These are phyloP conservation scores for Fregata magnificens DNA, from an alignment of 2,113 vertebrate genomes.

Conservation along the genomic window DNA sequence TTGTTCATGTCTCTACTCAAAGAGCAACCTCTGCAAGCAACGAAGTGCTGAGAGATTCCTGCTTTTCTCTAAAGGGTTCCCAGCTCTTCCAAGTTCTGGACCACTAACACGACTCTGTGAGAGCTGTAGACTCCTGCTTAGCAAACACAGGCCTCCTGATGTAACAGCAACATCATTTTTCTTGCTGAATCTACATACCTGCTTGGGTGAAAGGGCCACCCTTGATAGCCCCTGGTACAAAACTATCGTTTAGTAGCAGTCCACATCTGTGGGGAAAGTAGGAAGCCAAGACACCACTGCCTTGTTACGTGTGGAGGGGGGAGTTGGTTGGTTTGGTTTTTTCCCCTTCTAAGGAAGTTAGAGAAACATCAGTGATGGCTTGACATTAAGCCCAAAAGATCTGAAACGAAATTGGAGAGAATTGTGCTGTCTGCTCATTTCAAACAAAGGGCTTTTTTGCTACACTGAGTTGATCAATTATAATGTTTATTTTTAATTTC, in stretches of 20 bases:
- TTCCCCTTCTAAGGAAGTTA: fast-evolving
- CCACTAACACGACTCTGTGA: not conserved
- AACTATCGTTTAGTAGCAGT: not conserved
- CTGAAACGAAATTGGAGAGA: not conserved
- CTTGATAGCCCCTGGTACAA: not conserved
- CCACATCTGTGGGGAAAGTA: not conserved
- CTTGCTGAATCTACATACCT: not conserved
- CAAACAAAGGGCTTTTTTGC: not conserved
- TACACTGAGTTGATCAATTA: not conserved
- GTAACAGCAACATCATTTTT: not conserved
- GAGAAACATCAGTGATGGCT: not conserved
- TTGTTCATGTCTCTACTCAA: not conserved
- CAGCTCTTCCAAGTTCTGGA: not conserved
- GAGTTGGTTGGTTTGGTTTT: not conserved
- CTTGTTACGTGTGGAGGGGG: not conserved
- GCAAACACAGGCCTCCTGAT: not conserved
- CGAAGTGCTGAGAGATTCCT: not conserved
- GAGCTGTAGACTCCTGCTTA: not conserved
- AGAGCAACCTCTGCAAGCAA: not conserved
- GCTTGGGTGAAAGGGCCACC: not conserved
- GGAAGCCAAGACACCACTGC: not conserved
- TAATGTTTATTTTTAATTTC: not conserved
- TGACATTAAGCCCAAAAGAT: not conserved
- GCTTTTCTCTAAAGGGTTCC: not conserved
- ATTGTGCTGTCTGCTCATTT: not conserved